Evolutionary conservation across 2,888 invertebrate species (phyloP), one percentile per base, ranked within the genome.

Genomic region (Luperina testacea): DNA sequence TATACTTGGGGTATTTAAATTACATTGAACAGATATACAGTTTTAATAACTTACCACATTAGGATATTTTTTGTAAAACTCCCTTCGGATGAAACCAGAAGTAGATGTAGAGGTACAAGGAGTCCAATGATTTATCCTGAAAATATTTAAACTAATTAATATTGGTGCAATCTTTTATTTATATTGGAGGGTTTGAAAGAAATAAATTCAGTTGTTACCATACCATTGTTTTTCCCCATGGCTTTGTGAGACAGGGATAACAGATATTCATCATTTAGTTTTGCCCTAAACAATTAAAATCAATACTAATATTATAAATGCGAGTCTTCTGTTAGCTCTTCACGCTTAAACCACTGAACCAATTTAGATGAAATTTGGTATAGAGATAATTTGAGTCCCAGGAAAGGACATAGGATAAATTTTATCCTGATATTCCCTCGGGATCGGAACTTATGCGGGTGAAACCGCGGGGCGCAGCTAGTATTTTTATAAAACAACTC

Each of bases 241-340:
- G 84, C 85, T 93, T 90, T 87, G 94, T 94, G 92, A 94, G 94
- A 91, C 94, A 94, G 94, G 94, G 94, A 94, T 94, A 94, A 94
- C 94, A 93, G 88, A 89, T 91, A 86, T 88, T 94, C 94, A 94
- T 94, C 94, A 94, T 92, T 84, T 61, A 75, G 38, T 17, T 27
- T 27, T 53, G 6, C n/a, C 4, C n/a, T 6, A 38, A 64, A 38
- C 17, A 32, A 0, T n/a, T 53, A 13, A 11, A 24, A 61, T 38
- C 38, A 38, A 38, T 38, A 38, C 38, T 38, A 38, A 38, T 38
- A 38, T 38, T 38, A 38, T 38, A 38, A 38, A 6, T 38, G 7
- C 38, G 38, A 38, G 38, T 4, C 38, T 38, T 38, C 38, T 38
- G 6, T 38, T 38, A 38, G 32, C 38, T 38, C 5, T 38, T 38